Conservation (phyloP, 2,113 vertebrate genomes). For the Gadus chalcogrammus region DNA sequence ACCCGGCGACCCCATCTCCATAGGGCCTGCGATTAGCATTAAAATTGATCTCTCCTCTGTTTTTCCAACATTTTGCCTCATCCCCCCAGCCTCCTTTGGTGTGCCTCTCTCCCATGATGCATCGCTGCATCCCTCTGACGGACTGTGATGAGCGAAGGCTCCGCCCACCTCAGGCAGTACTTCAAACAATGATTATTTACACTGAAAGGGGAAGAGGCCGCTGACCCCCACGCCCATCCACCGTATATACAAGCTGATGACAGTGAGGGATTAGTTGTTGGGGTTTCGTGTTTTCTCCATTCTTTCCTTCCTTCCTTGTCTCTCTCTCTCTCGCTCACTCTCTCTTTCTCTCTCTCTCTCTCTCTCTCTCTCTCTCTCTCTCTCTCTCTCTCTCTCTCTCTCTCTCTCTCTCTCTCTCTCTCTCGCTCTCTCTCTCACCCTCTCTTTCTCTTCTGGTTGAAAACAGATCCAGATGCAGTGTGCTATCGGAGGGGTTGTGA, state of each 20-base stretch:
- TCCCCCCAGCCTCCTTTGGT: slow-evolving; percentile 13
- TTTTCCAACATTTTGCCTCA: not conserved
- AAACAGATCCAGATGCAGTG: slow-evolving; percentile 45
- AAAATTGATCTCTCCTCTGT: no score
- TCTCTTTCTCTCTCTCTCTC: not conserved
- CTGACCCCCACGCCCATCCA: slow-evolving; percentile 30
- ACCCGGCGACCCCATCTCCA: no score
- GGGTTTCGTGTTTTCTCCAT: slow-evolving; percentile 11
- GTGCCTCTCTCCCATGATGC: slow-evolving; percentile 21
- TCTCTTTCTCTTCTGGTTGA: slow-evolving; percentile 28
- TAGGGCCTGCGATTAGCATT: no score
- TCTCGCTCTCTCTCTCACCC: no score
- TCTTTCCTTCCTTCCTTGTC: not conserved
- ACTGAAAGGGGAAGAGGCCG: slow-evolving; percentile 32
- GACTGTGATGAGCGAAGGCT: no score
- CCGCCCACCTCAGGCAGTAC: slow-evolving; percentile 22
- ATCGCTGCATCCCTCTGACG: slow-evolving; percentile 14
- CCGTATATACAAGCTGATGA: slow-evolving; percentile 38
- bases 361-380: slow-evolving; percentile 13
- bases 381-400: not conserved
- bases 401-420: not conserved
- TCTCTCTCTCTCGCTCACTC: not conserved
- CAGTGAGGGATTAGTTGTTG: slow-evolving; percentile 43
- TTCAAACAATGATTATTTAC: slow-evolving; percentile 47
- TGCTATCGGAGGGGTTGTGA: slow-evolving; percentile 19